Evolutionary conservation across 2,888 invertebrate genomes (phyloP), one percentile per base, ranked within the genome.

Genomic region (Pandemis corylana): DNA sequence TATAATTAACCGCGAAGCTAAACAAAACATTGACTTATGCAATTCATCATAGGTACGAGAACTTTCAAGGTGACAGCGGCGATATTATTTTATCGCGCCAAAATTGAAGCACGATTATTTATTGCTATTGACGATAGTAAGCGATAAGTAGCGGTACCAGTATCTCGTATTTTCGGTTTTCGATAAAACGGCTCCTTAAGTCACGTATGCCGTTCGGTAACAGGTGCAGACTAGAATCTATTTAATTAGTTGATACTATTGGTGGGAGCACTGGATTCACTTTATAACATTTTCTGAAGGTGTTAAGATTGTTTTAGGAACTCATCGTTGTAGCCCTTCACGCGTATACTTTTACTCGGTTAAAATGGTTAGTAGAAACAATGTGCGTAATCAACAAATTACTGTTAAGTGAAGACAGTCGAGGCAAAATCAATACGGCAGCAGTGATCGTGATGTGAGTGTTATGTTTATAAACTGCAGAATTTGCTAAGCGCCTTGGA

Each of bases 181-280:
- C 89, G 90, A 89, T 89, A 89, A 88, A 83, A 83, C 79, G 75
- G 79, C 81, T 86, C 80, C 86, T 91, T 89, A 88, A 92, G 92
- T 93, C 94, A 94, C 93, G 93, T 94, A 93, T 86, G 81, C 89
- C 91, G 88, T 88, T 89, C 84, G 86, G 80, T 82, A 84, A 85
- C 87, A 85, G 85, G 89, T 89, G 87, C 81, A 77, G 13, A 78
- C 79, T 81, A 77, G 13, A 78, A 79, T 78, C 77, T 78, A 71
- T 59, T 59, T 59, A 59, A 59, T 59, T 59, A 12, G 28, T 59
- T 59, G 12, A 12, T 59, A 59, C 28, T 28, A 59, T 12, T 59
- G 12, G 28, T 5, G 28, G 7, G 51, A 51, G 59, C 59, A 59
- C 12, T 59, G 20, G 28, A 28, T 59, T 59, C 28, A 2, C 20